Base-by-base conservation (phyloP, 2,797 vertebrate genomes). In the Semotilus atromaculatus region DNA sequence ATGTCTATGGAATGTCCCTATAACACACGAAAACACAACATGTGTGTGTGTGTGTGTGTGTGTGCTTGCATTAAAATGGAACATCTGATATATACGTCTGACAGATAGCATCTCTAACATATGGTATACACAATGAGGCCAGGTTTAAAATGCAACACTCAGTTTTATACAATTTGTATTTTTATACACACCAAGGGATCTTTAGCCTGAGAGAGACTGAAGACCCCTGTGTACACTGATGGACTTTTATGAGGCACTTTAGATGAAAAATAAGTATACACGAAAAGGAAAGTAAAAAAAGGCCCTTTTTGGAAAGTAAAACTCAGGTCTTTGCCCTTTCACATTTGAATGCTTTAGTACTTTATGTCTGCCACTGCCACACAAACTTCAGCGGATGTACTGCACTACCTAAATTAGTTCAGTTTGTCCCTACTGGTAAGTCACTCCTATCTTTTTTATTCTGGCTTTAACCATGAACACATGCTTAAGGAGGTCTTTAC, bases 401-500 rank as follows among this genome's bases (percentile, higher is more conserved):
- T 58, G 26, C 34, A 43, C 53, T 45, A 36, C 58, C 67, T 64
- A 74, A 77, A 68, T 83, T 31, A 67, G 60, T 64, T 83, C 72
- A 67, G 58, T 66, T 82, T 74, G 29, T 82, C 43, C 26, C 55
- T 38, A 31, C 29, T 60, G 81, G 43, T 83, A 83, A 74, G 14
- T 83, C 26, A 77, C 45, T 53, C 48, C 45, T 48, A 45, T 83
- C 73, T 34, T 70, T 83, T 83, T 34, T 68, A 83, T 58, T 34
- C 48, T 21, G 36, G 18, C 73, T 83, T 76, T 70, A 83, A 76
- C 73, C 81, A 84, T 80, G 82, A 86, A 75, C 74, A 78, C 78
- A 67, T 75, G 66, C 71, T 81, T 76, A 84, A 76, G 66, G 64
- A 87, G 73, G 86, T 64, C 82, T 87, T 81, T 84, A 87, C 68